These are phyloP conservation scores for Marmota flaviventris DNA, from an alignment of 2,113 vertebrate genomes.

Conservation along the genomic window DNA sequence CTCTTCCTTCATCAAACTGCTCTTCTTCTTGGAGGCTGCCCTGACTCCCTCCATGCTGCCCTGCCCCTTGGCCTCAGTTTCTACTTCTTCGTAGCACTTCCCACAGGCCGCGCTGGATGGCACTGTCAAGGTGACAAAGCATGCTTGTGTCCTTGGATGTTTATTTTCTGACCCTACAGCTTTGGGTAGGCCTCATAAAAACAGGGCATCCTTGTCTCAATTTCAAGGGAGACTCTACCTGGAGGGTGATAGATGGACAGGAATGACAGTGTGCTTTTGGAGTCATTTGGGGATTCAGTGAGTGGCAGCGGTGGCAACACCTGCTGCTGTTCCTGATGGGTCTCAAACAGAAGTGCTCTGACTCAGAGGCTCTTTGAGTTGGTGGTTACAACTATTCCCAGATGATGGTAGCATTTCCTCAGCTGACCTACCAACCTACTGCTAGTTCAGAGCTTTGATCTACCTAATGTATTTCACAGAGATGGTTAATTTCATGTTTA, in stretches of 20 bases:
- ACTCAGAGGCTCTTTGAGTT: fast-evolving
- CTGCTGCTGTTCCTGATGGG: background rate
- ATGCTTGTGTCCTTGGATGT: background rate
- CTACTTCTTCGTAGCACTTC: background rate
- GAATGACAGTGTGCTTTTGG: background rate
- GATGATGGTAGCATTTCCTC: background rate
- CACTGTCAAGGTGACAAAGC: too few species aligned
- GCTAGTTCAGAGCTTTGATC: background rate
- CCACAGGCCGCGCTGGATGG: background rate
- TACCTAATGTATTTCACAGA: background rate
- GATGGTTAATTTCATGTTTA: conserved; percentile 39
- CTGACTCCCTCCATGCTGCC: background rate
- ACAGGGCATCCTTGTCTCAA: background rate
- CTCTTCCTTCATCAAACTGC: too few species aligned
- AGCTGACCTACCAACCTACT: background rate
- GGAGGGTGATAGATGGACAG: background rate
- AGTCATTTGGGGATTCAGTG: background rate
- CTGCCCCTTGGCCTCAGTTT: background rate
- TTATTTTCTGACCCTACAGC: background rate
- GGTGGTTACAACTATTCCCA: background rate
- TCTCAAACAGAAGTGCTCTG: background rate
- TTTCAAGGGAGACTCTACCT: background rate
- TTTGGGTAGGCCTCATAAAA: background rate
- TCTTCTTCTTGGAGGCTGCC: too few species aligned
- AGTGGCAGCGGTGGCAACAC: background rate